Conservation (phyloP, 2,888 invertebrate genomes). For the Drosophila buzzatii region DNA sequence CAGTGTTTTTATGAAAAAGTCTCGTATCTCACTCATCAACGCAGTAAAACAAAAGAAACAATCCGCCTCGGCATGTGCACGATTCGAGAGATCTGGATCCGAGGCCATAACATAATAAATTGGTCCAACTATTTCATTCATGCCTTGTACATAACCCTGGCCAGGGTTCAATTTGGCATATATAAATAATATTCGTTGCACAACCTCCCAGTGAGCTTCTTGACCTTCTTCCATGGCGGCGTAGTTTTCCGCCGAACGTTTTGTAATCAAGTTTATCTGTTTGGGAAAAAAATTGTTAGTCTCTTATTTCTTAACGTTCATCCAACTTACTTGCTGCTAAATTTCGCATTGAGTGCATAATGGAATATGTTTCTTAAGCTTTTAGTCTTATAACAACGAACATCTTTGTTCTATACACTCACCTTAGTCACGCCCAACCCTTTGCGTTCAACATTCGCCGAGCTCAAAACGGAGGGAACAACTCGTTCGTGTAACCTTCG, state of each 20-base stretch:
- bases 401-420: constrained; percentile 60
- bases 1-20: constrained; percentile 97
- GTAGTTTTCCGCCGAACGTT: constrained; percentile 92
- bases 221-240: constrained; percentile 94
- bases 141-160: constrained; percentile 98
- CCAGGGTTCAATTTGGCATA: constrained; percentile 99
- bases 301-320: neutral
- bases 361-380: neutral
- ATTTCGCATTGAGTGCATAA: constrained; percentile 55
- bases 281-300: constrained; percentile 2
- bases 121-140: constrained; percentile 99
- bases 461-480: constrained; percentile 93
- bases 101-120: constrained; percentile 98
- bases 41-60: constrained; percentile 99
- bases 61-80: constrained; percentile 97
- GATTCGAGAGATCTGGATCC: constrained; percentile 92
- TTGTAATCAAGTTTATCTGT: constrained; percentile 90
- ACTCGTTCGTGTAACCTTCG: constrained; percentile 94
- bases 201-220: constrained; percentile 99
- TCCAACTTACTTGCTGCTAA: constrained; percentile 75
- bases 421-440: constrained; percentile 96
- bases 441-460: constrained; percentile 94
- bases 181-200: constrained; percentile 97
- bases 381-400: constrained; percentile 20
- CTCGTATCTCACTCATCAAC: constrained; percentile 98